Percentiles rank a stretch among this genome's conserved stretches.
phyloP scores from a whole-genome alignment of 2,888 invertebrate genomes.

The Volucella inflata region DNA sequence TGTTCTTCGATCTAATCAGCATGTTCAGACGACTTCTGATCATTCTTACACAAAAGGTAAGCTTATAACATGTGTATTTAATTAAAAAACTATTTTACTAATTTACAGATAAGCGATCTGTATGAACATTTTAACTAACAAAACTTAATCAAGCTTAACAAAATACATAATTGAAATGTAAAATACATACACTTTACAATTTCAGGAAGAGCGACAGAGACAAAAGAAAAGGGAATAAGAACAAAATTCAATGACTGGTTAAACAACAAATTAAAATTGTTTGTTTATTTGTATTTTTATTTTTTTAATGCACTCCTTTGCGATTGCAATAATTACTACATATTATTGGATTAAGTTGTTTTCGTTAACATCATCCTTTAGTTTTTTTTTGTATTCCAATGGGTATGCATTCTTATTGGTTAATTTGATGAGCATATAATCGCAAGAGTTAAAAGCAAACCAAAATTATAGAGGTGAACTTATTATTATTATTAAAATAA shows the following conservation, averaged over 20 bases:
- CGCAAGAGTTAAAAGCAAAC: constrained; percentile 47
- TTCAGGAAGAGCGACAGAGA: constrained; percentile 76
- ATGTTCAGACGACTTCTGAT: constrained; percentile 96
- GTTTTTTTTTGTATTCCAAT: constrained; percentile 12
- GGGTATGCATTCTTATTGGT: constrained; percentile 32
- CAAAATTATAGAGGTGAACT: constrained; percentile 27
- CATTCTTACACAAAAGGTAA: constrained; percentile 95
- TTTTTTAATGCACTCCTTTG: constrained; percentile 20
- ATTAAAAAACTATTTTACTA: constrained; percentile 23
- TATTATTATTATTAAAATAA: constrained; percentile 55
- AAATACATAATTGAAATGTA: constrained; percentile 33
- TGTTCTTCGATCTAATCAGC: constrained; percentile 97
- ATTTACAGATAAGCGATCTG: constrained; percentile 70
- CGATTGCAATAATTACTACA: constrained; percentile 47
- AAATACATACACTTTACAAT: constrained; percentile 50
- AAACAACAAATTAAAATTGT: constrained; percentile 28
- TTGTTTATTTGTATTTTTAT: constrained; percentile 37
- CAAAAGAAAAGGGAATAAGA: constrained; percentile 73
- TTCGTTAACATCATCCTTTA: constrained; percentile 20
- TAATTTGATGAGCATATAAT: constrained; percentile 60
- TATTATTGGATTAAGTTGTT: constrained; percentile 39
- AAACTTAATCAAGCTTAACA: constrained; percentile 47
- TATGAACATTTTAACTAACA: constrained; percentile 29
- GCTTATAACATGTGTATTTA: constrained; percentile 24
- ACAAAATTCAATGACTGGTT: constrained; percentile 38